Evolutionary conservation across 2,888 invertebrate genomes (phyloP).

Genomic region (Amblyteles armatorius): DNA sequence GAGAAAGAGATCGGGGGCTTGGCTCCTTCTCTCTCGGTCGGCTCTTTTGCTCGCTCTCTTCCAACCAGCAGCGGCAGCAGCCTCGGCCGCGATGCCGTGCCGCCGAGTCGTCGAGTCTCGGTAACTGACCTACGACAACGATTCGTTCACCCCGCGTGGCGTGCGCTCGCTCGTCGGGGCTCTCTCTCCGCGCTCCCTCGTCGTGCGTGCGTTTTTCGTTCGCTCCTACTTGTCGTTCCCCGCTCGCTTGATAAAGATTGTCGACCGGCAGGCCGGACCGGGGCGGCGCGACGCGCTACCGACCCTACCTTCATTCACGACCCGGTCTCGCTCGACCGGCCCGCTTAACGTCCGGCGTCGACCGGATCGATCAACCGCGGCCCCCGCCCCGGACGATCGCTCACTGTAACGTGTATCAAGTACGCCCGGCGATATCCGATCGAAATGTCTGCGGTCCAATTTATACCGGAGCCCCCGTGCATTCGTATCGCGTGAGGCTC

Average conservation of each 20-base stretch:
- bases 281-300: constrained; percentile 11
- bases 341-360: neutral
- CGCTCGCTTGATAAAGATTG: neutral
- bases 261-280: neutral
- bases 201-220: neutral
- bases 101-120: constrained; percentile 66
- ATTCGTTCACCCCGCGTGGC: constrained; percentile 71
- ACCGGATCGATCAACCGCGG: neutral
- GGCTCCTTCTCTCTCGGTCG: constrained; percentile 35
- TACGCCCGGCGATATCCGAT: neutral
- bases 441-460: neutral
- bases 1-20: constrained; percentile 46
- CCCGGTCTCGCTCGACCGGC: neutral
- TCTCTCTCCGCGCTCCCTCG: constrained; percentile 7
- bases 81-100: constrained; percentile 55
- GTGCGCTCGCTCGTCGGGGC: constrained; percentile 28
- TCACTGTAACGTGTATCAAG: neutral
- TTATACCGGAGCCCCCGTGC: neutral
- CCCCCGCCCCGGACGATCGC: neutral
- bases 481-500: constrained; percentile 26
- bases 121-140: constrained; percentile 75
- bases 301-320: constrained; percentile 54
- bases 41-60: constrained; percentile 48
- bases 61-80: constrained; percentile 21
- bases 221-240: neutral